phyloP scores from a whole-genome alignment of 2,888 invertebrate genomes.

The Caenorhabditis angaria region DNA sequence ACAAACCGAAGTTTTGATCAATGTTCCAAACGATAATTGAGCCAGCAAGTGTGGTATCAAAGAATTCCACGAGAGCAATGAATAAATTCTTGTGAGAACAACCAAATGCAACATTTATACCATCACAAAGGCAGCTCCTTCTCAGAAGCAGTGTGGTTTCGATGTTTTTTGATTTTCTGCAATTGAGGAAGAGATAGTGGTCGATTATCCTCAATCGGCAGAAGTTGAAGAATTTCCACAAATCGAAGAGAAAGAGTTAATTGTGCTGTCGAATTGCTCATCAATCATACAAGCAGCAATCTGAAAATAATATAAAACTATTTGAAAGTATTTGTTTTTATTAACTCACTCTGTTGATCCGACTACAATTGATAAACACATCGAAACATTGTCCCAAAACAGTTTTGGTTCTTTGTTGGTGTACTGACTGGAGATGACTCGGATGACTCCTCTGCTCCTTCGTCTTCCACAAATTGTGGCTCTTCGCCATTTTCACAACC shows the following conservation, averaged over 20 bases:
- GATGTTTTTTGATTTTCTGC: not conserved
- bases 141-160: not conserved
- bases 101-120: constrained; percentile 16
- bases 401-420: constrained; percentile 18
- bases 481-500: too few relatives aligned
- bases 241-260: constrained; percentile 28
- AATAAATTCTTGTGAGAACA: constrained; percentile 40
- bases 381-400: constrained; percentile 49
- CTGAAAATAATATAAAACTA: constrained; percentile 9
- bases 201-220: not conserved
- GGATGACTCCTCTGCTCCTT: not conserved
- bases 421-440: constrained; percentile 3
- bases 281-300: constrained; percentile 50
- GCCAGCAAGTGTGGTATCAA: constrained; percentile 5
- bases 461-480: too few relatives aligned
- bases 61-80: constrained; percentile 32
- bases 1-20: constrained; percentile 17
- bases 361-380: constrained; percentile 51
- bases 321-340: not conserved
- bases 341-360: constrained; percentile 40
- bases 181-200: not conserved
- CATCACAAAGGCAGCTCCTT: constrained; percentile 1
- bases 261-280: constrained; percentile 38
- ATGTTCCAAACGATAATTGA: constrained; percentile 17
- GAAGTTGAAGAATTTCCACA: constrained; percentile 13